phyloP scores from a whole-genome alignment of 2,797 vertebrate genomes.

The Tragopan temminckii region DNA sequence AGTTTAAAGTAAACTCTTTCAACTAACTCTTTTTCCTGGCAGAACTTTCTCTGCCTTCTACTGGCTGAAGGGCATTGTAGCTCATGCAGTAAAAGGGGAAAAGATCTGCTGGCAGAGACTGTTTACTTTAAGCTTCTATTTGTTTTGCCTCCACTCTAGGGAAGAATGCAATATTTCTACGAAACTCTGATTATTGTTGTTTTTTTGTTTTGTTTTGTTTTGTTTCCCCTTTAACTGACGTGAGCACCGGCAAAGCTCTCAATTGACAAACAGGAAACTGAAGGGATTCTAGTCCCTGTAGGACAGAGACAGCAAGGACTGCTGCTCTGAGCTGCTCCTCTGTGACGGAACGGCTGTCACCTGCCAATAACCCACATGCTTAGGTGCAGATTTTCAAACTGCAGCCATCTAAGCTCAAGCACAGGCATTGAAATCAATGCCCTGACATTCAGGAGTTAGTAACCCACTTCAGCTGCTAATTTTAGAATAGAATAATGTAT shows the following conservation, averaged over 20 bases:
- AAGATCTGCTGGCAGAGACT: constrained; percentile 41
- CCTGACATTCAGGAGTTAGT: not conserved
- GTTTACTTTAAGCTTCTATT: constrained; percentile 67
- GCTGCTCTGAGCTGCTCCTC: not conserved
- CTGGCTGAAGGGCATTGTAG: constrained; percentile 69
- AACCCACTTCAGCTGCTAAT: not conserved
- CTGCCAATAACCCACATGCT: not conserved
- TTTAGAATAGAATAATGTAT: not conserved
- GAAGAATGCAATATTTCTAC: constrained; percentile 57
- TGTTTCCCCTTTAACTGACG: constrained; percentile 22
- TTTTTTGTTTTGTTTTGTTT: not conserved
- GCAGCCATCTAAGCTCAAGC: not conserved
- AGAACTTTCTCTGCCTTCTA: constrained; percentile 59
- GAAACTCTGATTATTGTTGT: not conserved
- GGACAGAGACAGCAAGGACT: not conserved
- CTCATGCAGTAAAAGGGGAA: constrained; percentile 49
- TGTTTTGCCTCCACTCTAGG: constrained; percentile 59
- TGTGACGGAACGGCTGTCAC: not conserved
- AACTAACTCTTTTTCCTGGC: constrained; percentile 54
- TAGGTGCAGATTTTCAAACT: not conserved
- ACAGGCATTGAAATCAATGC: not conserved
- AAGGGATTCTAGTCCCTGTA: not conserved
- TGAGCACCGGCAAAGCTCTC: not conserved
- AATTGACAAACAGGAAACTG: not conserved
- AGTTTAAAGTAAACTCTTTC: constrained; percentile 53